Evolutionary conservation across 2,888 invertebrate genomes (phyloP).

Genomic region (Teleogryllus oceanicus): DNA sequence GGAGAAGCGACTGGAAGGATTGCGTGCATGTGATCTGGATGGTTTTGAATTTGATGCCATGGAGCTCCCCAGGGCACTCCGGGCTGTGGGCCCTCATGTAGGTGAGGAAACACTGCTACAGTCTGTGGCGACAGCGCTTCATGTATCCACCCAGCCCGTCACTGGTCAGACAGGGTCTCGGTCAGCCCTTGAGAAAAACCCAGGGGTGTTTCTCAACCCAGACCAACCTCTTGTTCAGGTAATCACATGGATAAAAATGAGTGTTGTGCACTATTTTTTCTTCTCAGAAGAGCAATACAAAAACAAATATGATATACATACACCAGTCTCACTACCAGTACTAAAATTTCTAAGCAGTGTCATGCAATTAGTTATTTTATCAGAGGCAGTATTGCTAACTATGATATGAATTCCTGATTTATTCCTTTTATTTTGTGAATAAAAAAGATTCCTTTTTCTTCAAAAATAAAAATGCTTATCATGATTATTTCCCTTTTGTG

Average conservation of each 20-base stretch:
- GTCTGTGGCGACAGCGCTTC: constrained; percentile 92
- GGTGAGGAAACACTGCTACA: constrained; percentile 85
- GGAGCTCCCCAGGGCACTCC: constrained; percentile 77
- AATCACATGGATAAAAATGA: constrained; percentile 31
- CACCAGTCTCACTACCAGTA: too few species aligned
- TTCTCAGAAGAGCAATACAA: background rate
- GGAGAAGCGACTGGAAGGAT: constrained; percentile 63
- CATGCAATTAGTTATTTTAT: too few species aligned
- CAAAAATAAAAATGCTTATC: too few species aligned
- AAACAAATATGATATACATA: too few species aligned
- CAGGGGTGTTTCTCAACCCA: constrained; percentile 90
- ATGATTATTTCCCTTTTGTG: too few species aligned
- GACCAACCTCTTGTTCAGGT: constrained; percentile 92
- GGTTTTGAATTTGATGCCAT: constrained; percentile 79
- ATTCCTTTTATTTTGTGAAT: too few species aligned
- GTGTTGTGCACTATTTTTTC: background rate
- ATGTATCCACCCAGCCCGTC: constrained; percentile 82
- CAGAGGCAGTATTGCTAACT: too few species aligned
- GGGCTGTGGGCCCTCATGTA: constrained; percentile 79
- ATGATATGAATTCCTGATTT: too few species aligned
- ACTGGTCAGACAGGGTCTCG: constrained; percentile 83
- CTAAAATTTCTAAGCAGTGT: too few species aligned
- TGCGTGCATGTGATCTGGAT: constrained; percentile 83
- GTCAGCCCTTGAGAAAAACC: constrained; percentile 82
- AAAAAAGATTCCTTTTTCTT: too few species aligned